These are phyloP conservation scores for Gasterosteus aculeatus DNA, from an alignment of 2,113 vertebrate genomes.

Conservation along the genomic window DNA sequence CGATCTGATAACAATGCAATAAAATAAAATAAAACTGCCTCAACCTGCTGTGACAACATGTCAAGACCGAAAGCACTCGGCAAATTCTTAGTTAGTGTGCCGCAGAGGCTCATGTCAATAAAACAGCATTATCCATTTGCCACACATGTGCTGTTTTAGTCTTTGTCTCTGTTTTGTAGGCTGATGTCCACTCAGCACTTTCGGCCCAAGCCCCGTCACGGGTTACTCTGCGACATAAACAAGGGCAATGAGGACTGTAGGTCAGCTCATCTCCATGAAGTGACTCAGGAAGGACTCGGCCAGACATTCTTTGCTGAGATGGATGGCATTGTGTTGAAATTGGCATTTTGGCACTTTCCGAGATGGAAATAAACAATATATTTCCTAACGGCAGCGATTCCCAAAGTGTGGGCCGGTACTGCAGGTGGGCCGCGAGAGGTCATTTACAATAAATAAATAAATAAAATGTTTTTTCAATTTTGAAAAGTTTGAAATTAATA, in stretches of 20 bases:
- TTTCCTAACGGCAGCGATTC: no score
- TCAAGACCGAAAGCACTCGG: no score
- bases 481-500: no score
- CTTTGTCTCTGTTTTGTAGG: neutral
- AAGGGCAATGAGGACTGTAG: neutral
- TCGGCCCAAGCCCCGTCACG: neutral
- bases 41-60: neutral
- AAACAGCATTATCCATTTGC: neutral
- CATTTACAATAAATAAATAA: no score
- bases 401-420: no score
- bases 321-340: neutral
- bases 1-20: no score
- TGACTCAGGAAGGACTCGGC: neutral
- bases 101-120: neutral
- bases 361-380: no score
- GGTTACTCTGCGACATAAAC: neutral
- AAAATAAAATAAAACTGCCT: neutral
- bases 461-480: no score
- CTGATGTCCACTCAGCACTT: neutral
- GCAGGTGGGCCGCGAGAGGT: no score
- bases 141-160: neutral
- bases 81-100: no score
- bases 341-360: no score
- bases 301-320: neutral
- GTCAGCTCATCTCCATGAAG: neutral